Conservation (phyloP, 1,140 invertebrate species). For the Adoxophyes honmai region DNA sequence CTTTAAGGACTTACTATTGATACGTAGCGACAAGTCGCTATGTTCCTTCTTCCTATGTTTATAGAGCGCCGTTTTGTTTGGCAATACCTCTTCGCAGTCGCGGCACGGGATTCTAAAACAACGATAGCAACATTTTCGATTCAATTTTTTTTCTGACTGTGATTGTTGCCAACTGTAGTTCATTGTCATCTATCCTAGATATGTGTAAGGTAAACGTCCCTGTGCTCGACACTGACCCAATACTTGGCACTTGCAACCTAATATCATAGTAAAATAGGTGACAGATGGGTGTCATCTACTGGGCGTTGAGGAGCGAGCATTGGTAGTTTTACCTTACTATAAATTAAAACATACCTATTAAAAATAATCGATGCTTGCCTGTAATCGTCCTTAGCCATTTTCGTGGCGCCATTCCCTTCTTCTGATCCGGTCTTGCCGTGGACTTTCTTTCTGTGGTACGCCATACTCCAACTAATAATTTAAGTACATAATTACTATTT, state of each 20-base stretch:
- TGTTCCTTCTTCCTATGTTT: constrained; percentile 63
- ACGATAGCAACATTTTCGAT: neutral
- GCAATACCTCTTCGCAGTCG: constrained; percentile 56
- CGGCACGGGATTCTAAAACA: constrained; percentile 55
- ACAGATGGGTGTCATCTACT: no score
- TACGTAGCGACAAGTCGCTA: constrained; percentile 32
- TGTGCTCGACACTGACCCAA: no score
- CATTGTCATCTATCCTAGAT: no score
- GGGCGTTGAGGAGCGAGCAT: no score
- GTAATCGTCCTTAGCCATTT: constrained; percentile 45
- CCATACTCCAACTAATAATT: constrained; percentile 60
- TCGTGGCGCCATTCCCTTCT: constrained; percentile 37
- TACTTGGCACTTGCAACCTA: no score
- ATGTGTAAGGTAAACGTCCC: no score
- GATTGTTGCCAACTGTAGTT: no score
- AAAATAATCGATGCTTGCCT: no score
- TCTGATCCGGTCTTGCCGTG: constrained; percentile 50
- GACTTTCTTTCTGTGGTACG: constrained; percentile 58
- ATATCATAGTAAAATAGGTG: no score
- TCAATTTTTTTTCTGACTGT: constrained; percentile 1
- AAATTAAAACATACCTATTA: no score
- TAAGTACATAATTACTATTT: no score
- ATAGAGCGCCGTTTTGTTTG: constrained; percentile 62
- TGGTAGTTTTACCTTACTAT: no score
- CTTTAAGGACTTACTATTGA: constrained; percentile 1